These are phyloP conservation scores for Geothlypis trichas DNA, from an alignment of 2,113 vertebrate genomes.

Conservation along the genomic window DNA sequence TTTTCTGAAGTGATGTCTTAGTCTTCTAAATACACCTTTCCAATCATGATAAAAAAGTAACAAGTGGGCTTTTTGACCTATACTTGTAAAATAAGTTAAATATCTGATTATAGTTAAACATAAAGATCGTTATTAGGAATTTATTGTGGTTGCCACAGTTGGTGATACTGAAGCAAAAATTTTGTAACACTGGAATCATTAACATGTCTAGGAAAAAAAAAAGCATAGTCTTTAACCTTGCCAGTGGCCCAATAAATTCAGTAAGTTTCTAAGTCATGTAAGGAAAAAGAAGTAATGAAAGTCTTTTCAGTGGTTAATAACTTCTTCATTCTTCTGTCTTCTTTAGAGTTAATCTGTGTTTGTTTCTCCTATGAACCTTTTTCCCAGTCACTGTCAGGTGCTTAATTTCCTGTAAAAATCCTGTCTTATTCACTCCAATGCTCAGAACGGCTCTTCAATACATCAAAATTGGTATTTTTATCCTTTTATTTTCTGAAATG, in stretches of 20 bases:
- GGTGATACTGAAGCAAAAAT: neutral
- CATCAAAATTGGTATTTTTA: neutral
- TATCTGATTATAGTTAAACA: neutral
- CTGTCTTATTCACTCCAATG: neutral
- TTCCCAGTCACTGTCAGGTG: neutral
- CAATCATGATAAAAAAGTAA: neutral
- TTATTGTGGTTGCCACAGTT: neutral
- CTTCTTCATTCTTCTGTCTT: neutral
- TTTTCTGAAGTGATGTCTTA: neutral
- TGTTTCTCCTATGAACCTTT: neutral
- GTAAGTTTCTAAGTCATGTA: neutral
- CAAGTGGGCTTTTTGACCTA: neutral
- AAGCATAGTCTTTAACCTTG: neutral
- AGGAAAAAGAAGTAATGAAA: neutral
- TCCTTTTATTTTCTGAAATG: accelerated
- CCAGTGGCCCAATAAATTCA: neutral
- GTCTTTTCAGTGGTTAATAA: neutral
- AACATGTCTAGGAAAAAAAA: neutral
- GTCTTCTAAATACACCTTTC: neutral
- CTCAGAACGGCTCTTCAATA: neutral
- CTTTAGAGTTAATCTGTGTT: neutral
- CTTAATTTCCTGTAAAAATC: neutral
- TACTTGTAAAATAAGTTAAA: neutral
- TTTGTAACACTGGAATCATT: neutral
- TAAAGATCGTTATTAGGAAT: neutral